phyloP scores from a whole-genome alignment of 2,113 vertebrate genomes.

The Oreochromis niloticus region DNA sequence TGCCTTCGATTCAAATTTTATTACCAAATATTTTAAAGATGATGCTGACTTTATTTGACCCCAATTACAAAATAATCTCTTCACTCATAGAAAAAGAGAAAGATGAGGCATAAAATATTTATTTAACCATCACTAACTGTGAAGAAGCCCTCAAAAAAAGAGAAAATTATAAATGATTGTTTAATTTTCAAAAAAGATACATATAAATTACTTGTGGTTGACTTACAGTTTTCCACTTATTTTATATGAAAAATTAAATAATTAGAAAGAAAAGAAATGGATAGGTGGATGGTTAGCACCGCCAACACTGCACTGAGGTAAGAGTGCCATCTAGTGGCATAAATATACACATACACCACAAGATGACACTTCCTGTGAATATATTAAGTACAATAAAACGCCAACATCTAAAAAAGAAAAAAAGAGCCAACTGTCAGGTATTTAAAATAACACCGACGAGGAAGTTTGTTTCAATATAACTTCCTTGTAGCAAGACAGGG shows the following conservation, averaged over 20 bases:
- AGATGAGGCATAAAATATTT: background rate
- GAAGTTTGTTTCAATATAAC: background rate
- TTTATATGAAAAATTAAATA: background rate
- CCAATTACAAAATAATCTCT: background rate
- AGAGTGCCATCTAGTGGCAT: slow-evolving; percentile 37
- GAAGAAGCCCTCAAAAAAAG: background rate
- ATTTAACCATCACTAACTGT: background rate
- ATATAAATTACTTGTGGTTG: background rate
- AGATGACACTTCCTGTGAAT: background rate
- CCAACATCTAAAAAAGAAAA: background rate
- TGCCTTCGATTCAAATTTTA: background rate
- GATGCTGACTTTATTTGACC: background rate
- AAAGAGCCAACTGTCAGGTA: background rate
- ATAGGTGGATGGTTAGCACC: background rate
- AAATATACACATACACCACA: background rate
- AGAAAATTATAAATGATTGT: background rate
- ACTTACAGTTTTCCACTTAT: background rate
- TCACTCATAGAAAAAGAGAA: background rate
- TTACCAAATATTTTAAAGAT: background rate
- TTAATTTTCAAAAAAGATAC: background rate
- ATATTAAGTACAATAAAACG: background rate
- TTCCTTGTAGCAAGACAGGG: background rate
- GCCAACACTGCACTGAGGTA: background rate
- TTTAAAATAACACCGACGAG: background rate
- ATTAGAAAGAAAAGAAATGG: background rate